These are phyloP conservation scores for Pseudococcus jackbeardsleyi DNA, from an alignment of 2,888 invertebrate species.

Conservation along the genomic window DNA sequence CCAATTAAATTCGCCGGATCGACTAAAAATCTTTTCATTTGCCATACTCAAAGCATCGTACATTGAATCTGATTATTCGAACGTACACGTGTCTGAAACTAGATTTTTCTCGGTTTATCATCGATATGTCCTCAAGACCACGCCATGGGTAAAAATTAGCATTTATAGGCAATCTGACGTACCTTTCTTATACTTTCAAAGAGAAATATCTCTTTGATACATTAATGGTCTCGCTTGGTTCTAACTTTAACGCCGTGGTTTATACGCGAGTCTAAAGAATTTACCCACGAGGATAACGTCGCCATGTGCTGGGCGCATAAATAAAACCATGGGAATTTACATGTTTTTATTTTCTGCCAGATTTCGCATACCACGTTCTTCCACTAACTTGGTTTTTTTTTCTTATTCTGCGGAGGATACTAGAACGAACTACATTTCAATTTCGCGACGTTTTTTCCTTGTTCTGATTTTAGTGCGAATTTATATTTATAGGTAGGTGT, in stretches of 20 bases:
- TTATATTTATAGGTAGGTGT: neutral
- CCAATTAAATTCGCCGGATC: neutral
- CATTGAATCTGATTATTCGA: neutral
- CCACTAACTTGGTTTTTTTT: conserved; percentile 17
- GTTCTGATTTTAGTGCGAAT: neutral
- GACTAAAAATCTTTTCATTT: neutral
- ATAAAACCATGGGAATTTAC: conserved; percentile 13
- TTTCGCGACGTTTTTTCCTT: neutral
- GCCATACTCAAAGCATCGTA: neutral
- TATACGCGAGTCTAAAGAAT: neutral
- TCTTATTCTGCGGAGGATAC: neutral
- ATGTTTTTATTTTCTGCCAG: conserved; percentile 4
- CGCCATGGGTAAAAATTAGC: neutral
- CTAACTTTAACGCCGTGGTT: conserved; percentile 11
- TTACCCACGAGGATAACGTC: neutral
- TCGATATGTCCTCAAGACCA: neutral
- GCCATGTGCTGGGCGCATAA: neutral
- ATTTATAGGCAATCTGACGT: neutral
- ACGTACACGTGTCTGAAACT: neutral
- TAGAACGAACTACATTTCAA: neutral
- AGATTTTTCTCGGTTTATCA: neutral
- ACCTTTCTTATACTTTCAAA: neutral
- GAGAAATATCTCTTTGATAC: conserved; percentile 5
- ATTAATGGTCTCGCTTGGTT: conserved; percentile 13
- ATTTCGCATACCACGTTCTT: neutral